These are phyloP conservation scores for Tympanoctomys barrerae DNA, from an alignment of 2,797 vertebrate species.

Conservation along the genomic window DNA sequence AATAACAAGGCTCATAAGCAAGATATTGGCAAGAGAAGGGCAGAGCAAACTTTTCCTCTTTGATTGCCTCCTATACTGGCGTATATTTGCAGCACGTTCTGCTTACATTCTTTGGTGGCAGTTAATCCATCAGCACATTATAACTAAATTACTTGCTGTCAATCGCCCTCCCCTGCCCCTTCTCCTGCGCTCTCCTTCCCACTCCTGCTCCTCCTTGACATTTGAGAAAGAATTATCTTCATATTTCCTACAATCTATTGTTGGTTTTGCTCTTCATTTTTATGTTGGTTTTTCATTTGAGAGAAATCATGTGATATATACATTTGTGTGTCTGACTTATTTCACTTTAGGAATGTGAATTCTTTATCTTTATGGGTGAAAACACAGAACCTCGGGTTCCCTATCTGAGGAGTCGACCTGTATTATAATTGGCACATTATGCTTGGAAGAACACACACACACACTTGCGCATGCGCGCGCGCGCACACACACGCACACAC, in stretches of 20 bases:
- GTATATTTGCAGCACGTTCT: neutral
- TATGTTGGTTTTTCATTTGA: neutral
- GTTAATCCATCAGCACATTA: neutral
- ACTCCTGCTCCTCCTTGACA: neutral
- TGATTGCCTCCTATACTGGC: neutral
- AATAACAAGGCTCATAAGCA: no score
- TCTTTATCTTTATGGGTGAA: neutral
- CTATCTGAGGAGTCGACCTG: neutral
- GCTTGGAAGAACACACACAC: neutral
- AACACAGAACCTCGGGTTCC: neutral
- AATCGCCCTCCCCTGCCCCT: neutral
- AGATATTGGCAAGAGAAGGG: neutral
- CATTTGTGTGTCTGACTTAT: neutral
- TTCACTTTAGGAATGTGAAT: neutral
- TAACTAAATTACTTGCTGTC: neutral
- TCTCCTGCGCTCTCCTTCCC: neutral
- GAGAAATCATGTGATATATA: neutral
- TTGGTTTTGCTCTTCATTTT: neutral
- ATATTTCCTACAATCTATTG: neutral
- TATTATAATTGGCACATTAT: accelerated
- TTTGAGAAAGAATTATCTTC: neutral
- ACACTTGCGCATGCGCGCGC: no score
- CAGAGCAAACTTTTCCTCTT: neutral
- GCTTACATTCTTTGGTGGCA: neutral
- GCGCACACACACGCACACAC: neutral